These are phyloP conservation scores for Zaprionus inermis DNA, from an alignment of 1,140 invertebrate species.

Conservation along the genomic window DNA sequence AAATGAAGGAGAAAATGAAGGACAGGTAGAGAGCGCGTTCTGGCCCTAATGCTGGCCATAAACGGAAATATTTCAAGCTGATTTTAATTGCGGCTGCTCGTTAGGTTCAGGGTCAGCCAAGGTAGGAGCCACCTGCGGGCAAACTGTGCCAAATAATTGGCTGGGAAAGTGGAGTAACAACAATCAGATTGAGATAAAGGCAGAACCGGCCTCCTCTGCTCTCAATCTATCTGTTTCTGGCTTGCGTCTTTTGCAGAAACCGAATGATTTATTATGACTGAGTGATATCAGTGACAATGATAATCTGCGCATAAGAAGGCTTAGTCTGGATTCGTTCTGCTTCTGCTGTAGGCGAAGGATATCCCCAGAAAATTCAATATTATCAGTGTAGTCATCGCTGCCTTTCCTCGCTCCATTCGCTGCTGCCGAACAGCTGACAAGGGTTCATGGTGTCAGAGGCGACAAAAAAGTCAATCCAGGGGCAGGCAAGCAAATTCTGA, in stretches of 20 bases:
- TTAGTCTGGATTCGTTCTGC: constrained; percentile 21
- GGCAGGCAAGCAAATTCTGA: constrained; percentile 35
- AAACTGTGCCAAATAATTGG: background rate
- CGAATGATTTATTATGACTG: constrained; percentile 50
- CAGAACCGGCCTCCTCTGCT: background rate
- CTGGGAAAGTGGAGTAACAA: constrained; percentile 4
- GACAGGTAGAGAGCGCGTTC: background rate
- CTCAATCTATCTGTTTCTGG: background rate
- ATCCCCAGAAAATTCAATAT: constrained; percentile 31
- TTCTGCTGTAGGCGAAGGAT: constrained; percentile 17
- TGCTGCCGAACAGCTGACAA: constrained; percentile 21
- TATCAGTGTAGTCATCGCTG: constrained; percentile 38
- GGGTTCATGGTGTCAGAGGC: constrained; percentile 37
- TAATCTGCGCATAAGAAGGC: constrained; percentile 37
- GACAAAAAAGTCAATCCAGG: constrained; percentile 44
- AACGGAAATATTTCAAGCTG: constrained; percentile 18
- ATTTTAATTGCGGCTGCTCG: constrained; percentile 33
- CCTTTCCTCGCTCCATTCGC: background rate
- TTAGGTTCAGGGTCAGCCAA: constrained; percentile 20
- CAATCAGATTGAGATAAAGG: background rate
- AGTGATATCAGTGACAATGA: constrained; percentile 32
- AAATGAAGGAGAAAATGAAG: background rate
- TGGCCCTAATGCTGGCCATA: constrained; percentile 10
- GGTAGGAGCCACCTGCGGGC: background rate
- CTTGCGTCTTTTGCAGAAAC: background rate